Conservation (phyloP, 1,140 invertebrate species). For the Pentalonia nigronervosa region DNA sequence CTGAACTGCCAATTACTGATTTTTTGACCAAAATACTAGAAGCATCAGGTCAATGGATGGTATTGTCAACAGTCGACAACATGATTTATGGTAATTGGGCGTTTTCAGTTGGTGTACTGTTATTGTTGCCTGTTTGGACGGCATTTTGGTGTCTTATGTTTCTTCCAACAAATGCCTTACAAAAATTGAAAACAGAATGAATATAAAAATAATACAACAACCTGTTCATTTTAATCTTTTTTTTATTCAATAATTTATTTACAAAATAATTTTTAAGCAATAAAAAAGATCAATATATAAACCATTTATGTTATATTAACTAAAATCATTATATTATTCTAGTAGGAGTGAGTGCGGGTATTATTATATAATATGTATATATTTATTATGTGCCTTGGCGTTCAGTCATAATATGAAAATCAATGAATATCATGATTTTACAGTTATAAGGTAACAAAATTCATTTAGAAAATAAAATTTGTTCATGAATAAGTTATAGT, state of each 20-base stretch:
- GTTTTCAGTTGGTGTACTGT: slow-evolving; percentile 68
- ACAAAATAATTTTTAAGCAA: slow-evolving; percentile 50
- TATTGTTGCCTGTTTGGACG: slow-evolving; percentile 72
- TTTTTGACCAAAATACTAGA: slow-evolving; percentile 67
- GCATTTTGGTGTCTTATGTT: slow-evolving; percentile 66
- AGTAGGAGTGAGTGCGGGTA: slow-evolving; percentile 54
- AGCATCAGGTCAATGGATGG: slow-evolving; percentile 78
- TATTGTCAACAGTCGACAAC: slow-evolving; percentile 82
- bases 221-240: slow-evolving; percentile 27
- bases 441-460: slow-evolving; percentile 50
- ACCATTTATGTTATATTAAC: slow-evolving; percentile 50
- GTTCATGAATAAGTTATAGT: slow-evolving; percentile 51
- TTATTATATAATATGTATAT: slow-evolving; percentile 36
- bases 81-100: slow-evolving; percentile 78
- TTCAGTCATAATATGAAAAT: slow-evolving; percentile 57
- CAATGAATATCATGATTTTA: slow-evolving; percentile 45
- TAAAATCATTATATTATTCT: slow-evolving; percentile 53
- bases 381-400: slow-evolving; percentile 51
- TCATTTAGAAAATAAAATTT: slow-evolving; percentile 47
- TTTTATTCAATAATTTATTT: slow-evolving; percentile 57
- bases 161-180: slow-evolving; percentile 17
- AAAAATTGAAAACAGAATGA: slow-evolving; percentile 50
- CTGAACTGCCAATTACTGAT: slow-evolving; percentile 67
- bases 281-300: slow-evolving; percentile 51
- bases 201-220: not conserved